These are phyloP conservation scores for Melinopterus prodromus DNA, from an alignment of 2,888 invertebrate genomes.

Conservation along the genomic window DNA sequence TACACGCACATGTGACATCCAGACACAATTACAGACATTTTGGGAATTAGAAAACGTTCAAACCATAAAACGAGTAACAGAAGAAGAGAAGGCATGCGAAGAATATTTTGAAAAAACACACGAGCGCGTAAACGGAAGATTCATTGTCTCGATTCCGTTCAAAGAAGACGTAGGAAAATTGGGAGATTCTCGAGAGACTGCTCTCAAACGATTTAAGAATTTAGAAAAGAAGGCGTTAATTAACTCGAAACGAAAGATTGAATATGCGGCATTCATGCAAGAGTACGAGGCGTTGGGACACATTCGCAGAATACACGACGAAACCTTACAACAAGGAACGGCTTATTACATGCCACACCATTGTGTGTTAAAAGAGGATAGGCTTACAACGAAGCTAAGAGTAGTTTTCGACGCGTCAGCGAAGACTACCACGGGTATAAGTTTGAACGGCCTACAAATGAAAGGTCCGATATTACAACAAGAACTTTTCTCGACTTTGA, in stretches of 20 bases:
- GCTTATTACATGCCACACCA: slow-evolving; percentile 18
- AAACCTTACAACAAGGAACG: neutral
- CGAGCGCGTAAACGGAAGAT: slow-evolving; percentile 9
- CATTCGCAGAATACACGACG: neutral
- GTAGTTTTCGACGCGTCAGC: slow-evolving; percentile 23
- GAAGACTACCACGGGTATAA: neutral
- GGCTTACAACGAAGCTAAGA: slow-evolving; percentile 8
- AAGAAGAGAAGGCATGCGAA: slow-evolving; percentile 26
- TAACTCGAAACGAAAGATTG: neutral
- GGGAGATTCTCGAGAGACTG: slow-evolving; percentile 7
- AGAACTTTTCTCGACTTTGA: slow-evolving; percentile 8
- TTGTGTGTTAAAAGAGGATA: neutral
- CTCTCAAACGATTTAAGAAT: slow-evolving; percentile 20
- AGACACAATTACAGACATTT: slow-evolving; percentile 14
- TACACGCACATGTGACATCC: slow-evolving; percentile 7
- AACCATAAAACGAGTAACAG: neutral
- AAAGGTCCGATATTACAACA: slow-evolving; percentile 4
- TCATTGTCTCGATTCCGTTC: slow-evolving; percentile 20
- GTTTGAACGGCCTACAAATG: neutral
- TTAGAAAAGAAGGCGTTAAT: slow-evolving; percentile 18
- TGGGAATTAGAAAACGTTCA: slow-evolving; percentile 29
- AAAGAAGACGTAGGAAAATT: slow-evolving; percentile 14
- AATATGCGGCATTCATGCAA: slow-evolving; percentile 22
- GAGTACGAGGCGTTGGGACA: slow-evolving; percentile 21
- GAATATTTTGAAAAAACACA: slow-evolving; percentile 5